These are phyloP conservation scores for Ditula angustiorana DNA, from an alignment of 2,888 invertebrate species.

Conservation along the genomic window DNA sequence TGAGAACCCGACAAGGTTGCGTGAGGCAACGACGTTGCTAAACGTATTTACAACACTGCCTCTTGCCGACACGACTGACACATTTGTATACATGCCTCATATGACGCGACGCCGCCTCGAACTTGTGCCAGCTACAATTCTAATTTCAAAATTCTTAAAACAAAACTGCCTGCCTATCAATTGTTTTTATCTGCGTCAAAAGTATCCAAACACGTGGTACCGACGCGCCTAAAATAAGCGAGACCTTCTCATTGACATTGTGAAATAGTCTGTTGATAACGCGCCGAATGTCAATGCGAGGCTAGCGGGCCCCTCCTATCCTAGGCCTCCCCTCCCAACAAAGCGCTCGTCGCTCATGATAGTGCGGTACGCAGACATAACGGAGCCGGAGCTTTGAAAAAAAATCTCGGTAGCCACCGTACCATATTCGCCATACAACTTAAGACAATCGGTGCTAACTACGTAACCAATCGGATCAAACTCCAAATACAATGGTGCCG, in stretches of 20 bases:
- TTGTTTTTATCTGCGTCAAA: slow-evolving; percentile 26
- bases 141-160: slow-evolving; percentile 25
- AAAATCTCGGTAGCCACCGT: slow-evolving; percentile 23
- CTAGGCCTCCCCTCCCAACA: slow-evolving; percentile 60
- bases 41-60: slow-evolving; percentile 84
- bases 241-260: slow-evolving; percentile 86
- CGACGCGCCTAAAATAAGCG: slow-evolving; percentile 75
- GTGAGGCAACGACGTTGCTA: slow-evolving; percentile 85
- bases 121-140: slow-evolving; percentile 32
- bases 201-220: slow-evolving; percentile 64
- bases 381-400: slow-evolving; percentile 36
- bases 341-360: slow-evolving; percentile 55
- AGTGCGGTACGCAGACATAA: slow-evolving; percentile 49
- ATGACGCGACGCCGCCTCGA: slow-evolving; percentile 46
- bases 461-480: slow-evolving; percentile 24
- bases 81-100: slow-evolving; percentile 64
- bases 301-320: slow-evolving; percentile 72
- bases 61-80: slow-evolving; percentile 77
- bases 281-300: slow-evolving; percentile 82
- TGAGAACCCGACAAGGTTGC: slow-evolving; percentile 85
- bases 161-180: slow-evolving; percentile 21
- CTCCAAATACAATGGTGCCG: slow-evolving; percentile 38
- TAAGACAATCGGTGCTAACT: slow-evolving; percentile 57
- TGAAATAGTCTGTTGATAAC: slow-evolving; percentile 85
- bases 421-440: slow-evolving; percentile 52